A percentile compares a stretch with the other conserved stretches of the same genome.
These are phyloP conservation scores for Idaea biselata DNA, from an alignment of 2,888 invertebrate genomes.

Conservation along the genomic window DNA sequence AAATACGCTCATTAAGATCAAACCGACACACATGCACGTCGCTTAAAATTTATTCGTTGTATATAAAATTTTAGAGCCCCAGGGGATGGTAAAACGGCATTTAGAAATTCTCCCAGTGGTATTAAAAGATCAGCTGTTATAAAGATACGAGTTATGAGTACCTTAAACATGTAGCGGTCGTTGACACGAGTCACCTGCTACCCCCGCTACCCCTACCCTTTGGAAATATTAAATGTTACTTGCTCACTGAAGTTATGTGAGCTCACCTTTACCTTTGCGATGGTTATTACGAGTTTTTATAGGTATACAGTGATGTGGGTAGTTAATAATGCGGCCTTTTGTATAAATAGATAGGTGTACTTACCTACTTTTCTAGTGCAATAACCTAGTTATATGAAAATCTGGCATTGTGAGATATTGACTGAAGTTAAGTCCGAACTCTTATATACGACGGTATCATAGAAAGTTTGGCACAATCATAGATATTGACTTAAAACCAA, in stretches of 20 bases:
- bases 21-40: neutral
- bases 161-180: conserved; percentile 48
- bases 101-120: conserved; percentile 9
- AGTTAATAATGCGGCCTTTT: conserved; percentile 2
- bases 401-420: neutral
- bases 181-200: conserved; percentile 75
- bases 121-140: conserved; percentile 49
- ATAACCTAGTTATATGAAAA: neutral
- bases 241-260: conserved; percentile 57
- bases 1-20: neutral
- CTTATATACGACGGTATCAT: neutral
- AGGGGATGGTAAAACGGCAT: neutral
- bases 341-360: neutral
- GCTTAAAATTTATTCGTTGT: neutral
- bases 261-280: conserved; percentile 35
- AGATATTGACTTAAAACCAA: too few species aligned
- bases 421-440: neutral
- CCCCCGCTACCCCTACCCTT: conserved; percentile 55
- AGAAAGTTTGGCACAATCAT: too few species aligned
- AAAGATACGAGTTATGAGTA: conserved; percentile 7
- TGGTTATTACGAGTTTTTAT: conserved; percentile 25
- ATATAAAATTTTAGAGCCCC: neutral
- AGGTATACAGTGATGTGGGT: conserved; percentile 13
- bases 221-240: conserved; percentile 76
- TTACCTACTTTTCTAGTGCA: neutral